These are phyloP conservation scores for Drosophila setifemur DNA, from an alignment of 1,140 invertebrate species.

Conservation along the genomic window DNA sequence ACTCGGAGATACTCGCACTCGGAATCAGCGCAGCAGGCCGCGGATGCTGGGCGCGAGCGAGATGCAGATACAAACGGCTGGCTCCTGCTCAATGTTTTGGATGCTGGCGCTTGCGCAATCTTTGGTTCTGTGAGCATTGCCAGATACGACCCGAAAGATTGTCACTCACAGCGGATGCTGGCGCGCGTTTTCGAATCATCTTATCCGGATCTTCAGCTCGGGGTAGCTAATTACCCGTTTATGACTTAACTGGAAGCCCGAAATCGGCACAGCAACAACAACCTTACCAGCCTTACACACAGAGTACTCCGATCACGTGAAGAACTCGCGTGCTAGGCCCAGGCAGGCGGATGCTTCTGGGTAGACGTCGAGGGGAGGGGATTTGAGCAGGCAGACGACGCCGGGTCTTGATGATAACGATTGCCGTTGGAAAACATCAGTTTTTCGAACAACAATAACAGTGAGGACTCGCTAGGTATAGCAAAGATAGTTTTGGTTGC, in stretches of 20 bases:
- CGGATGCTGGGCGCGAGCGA: constrained; percentile 40
- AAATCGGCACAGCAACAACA: constrained; percentile 8
- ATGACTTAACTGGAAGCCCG: constrained; percentile 55
- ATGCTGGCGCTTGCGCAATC: constrained; percentile 55
- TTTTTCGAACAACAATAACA: constrained; percentile 49
- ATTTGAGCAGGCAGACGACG: constrained; percentile 33
- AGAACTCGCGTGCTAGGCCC: constrained; percentile 1
- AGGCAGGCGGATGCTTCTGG: constrained; percentile 1
- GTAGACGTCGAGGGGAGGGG: too few relatives aligned
- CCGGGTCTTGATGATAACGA: constrained; percentile 48
- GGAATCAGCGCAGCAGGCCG: constrained; percentile 8
- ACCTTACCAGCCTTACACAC: too few relatives aligned
- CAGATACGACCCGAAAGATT: constrained; percentile 8
- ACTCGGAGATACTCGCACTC: neutral
- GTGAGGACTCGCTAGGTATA: neutral
- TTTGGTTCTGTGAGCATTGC: constrained; percentile 28
- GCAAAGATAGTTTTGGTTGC: neutral
- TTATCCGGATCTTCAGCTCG: neutral
- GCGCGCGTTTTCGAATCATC: constrained; percentile 36
- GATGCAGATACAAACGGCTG: constrained; percentile 29
- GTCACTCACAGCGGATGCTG: constrained; percentile 32
- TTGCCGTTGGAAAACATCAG: constrained; percentile 37
- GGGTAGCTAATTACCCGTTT: constrained; percentile 39
- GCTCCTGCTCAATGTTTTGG: constrained; percentile 60
- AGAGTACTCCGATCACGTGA: constrained; percentile 51